Base-by-base conservation (phyloP, 2,797 vertebrate species). In the Tarsius wallacei region DNA sequence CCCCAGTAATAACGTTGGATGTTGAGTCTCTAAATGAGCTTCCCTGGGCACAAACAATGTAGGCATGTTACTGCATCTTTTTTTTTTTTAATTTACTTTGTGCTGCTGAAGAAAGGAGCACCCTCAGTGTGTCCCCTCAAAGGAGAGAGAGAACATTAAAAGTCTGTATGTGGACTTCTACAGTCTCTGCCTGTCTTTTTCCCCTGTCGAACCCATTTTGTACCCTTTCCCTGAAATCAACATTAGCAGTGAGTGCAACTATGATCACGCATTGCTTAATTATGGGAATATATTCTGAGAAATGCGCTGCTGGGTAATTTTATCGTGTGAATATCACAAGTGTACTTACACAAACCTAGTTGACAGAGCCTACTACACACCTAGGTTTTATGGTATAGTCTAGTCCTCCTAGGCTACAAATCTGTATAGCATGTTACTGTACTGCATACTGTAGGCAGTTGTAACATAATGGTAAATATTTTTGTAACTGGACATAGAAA, bases 41-140 rank as follows among this genome's bases (percentile, higher is more conserved):
- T 64, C 33, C 33, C 63, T 22, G 8, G 17, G 28, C 10, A 64
- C 51, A 90, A 84, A 49, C 57, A 19, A 0, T 10, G 33, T 21
- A 64, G 7, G 47, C 3, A 0, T 0, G 14, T 68, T 21, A 12
- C 49, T 55, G 15, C 0, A 2, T n/a, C 22, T 42, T 51, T 42
- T 66, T 42, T 42, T 42, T 42, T n/a, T n/a, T n/a, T n/a, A n/a
- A 42, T 42, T 42, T 42, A 42, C 5, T 42, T 42, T 42, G 42
- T 76, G 42, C 64, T 10, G 16, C 11, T 21, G 14, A 24, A 87
- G 51, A 64, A 31, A 87, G n/a, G 1, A 76, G 33, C 3, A 11
- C 4, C 11, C 22, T 68, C 1, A 3, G 8, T 8, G n/a, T 5
- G 16, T 14, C n/a, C n/a, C 59, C 24, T 66, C 36, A 11, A 9